These are phyloP conservation scores for Lysandra bellargus DNA, from an alignment of 2,888 invertebrate species.

Conservation along the genomic window DNA sequence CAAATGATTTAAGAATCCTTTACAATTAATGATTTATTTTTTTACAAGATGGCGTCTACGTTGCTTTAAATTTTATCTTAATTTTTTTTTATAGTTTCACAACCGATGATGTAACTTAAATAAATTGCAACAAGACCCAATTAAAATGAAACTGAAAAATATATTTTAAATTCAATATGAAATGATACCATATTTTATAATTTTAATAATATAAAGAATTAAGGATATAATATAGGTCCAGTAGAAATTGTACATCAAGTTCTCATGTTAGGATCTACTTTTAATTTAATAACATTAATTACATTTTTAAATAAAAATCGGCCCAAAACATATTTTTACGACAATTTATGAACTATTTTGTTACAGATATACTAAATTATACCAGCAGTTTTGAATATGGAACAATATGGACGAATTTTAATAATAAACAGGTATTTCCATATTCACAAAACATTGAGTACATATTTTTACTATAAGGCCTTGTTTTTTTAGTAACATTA, in stretches of 20 bases:
- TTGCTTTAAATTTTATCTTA: not conserved
- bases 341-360: not conserved
- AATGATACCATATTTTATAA: not conserved
- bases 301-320: too few relatives aligned
- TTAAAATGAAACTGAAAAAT: not conserved
- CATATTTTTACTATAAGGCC: too few relatives aligned
- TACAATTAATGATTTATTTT: too few relatives aligned
- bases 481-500: not conserved
- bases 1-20: too few relatives aligned
- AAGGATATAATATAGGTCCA: not conserved
- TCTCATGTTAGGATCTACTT: too few relatives aligned
- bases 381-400: not conserved
- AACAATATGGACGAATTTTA: not conserved
- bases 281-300: too few relatives aligned
- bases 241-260: too few relatives aligned
- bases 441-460: not conserved
- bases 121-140: conserved; percentile 8
- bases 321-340: not conserved
- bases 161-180: not conserved
- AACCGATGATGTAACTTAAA: not conserved
- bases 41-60: too few relatives aligned
- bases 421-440: not conserved
- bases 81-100: not conserved
- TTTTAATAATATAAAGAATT: not conserved
- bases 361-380: conserved; percentile 9